Evolutionary conservation across 1,140 invertebrate species (phyloP), one percentile per base, ranked within the genome.

Genomic region (Geopemphigus sp.): DNA sequence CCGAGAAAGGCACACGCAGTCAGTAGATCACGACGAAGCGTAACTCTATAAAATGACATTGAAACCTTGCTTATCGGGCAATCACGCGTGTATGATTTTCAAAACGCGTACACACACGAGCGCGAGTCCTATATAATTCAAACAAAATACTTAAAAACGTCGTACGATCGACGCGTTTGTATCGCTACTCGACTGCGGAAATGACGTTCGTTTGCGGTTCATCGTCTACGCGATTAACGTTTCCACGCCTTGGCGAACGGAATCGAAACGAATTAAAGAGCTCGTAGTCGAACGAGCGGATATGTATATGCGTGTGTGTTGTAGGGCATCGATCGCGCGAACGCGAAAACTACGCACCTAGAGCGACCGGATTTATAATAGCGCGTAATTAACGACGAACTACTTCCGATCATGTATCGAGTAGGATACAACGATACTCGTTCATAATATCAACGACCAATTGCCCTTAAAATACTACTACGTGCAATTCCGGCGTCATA

Each of bases 1-100:
- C 24, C 57, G 26, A 29, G 39, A 78, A 78, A 78, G 74, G 74
- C 47, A 32, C 63, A 63, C n/a, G 63, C 74, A 78, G 74, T 78
- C 74, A 78, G 74, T 78, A 78, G 74, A 78, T 78, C 74, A 78
- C 57, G 29, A 19, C 14, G 57, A 78, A 63, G 57, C 24, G 61
- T 50, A 76, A 78, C 39, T 50, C 24, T 32, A 8, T 59, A 19
- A 6, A 5, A 11, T 29, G 74, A 29, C 57, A 57, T 61, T 78
- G 57, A 76, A 61, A 78, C 45, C n/a, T 50, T 45, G 24, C 24
- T 63, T 19, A 22, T 5, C 32, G 32, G 32, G 32, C 32, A 39
- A 39, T 39, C 32, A 39, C 32, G 32, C 32, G 8, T 8, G 32
- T 39, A 8, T 39, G n/a, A 39, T 39, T 4, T 39, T 39, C 32